Base-by-base conservation (phyloP, 2,888 invertebrate species). In the Agonopterix arenella region DNA sequence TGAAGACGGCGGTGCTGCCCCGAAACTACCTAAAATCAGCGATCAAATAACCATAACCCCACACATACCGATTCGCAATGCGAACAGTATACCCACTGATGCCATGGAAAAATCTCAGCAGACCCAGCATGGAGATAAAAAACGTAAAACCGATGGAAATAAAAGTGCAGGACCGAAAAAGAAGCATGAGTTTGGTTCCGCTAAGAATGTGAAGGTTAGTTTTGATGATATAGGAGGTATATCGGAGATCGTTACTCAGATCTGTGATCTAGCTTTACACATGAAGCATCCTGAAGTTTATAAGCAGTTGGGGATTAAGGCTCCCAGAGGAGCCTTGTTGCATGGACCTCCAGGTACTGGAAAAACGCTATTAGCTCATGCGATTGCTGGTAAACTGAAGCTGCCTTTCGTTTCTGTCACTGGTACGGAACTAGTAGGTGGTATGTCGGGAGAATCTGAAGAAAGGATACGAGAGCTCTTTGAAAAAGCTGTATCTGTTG, bases 261-360 rank as follows among this genome's bases (percentile, higher is more conserved):
- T 96, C 1, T 94, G 94, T 71, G 93, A 94, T 69, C 83, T 96
- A 50, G 84, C 97, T 47, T 90, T 96, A 60, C 97, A 98, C 72
- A 93, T 98, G 77, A 95, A 94, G 66, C 96, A 97, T 68, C 97
- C 98, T 2, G 96, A 97, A 76, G 92, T 98, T n/a, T 98, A 96
- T 76, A 89, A 90, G 52, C 91, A 93, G 59, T 89, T 98, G 55
- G 97, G 97, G 1, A 93, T 97, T 48, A 92, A 94, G 57, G 95
- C 98, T 41, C 97, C 98, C 0, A 91, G 96, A 68, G 98, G 98
- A 28, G 94, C 98, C 64, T 83, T 99, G 47, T 86, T 99, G 45
- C 98, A 98, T 77, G 99, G 99, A 0, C 98, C 99, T 0, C 97
- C 98, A 0, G 99, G 99, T 0, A 97, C 97, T 73, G 98, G 99